Conservation (phyloP, 2,113 vertebrate species). For the Micronycteris hirsuta region DNA sequence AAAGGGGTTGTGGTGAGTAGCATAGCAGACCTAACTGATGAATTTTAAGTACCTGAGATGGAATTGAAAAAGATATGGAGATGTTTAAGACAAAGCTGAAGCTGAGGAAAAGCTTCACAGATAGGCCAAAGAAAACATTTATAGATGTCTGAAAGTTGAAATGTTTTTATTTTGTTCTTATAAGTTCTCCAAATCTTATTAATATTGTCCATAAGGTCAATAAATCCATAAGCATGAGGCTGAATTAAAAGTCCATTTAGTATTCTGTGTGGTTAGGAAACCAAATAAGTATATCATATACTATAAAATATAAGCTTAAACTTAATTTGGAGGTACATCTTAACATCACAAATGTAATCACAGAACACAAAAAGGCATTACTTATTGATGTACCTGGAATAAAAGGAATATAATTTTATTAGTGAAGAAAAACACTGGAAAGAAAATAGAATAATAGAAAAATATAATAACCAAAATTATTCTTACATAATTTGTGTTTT, state of each 20-base stretch:
- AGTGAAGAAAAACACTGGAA: slow-evolving; percentile 3
- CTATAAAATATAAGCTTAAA: slow-evolving; percentile 24
- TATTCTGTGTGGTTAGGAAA: slow-evolving; percentile 4
- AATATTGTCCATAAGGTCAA: neutral
- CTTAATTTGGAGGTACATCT: neutral
- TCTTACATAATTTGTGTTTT: neutral
- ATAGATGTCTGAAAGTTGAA: neutral
- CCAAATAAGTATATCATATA: neutral
- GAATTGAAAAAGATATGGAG: neutral
- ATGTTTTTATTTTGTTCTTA: slow-evolving; percentile 15
- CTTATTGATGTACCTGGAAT: slow-evolving; percentile 1
- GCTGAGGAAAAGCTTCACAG: neutral
- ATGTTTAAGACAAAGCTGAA: neutral
- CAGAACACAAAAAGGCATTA: neutral
- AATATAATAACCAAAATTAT: slow-evolving; percentile 11
- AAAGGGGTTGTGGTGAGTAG: neutral
- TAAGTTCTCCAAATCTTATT: neutral
- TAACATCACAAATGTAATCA: slow-evolving; percentile 27
- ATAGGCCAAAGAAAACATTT: neutral
- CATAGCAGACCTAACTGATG: neutral
- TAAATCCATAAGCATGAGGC: neutral
- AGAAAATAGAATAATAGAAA: slow-evolving; percentile 23
- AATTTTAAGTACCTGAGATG: neutral
- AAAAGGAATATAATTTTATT: slow-evolving; percentile 39
- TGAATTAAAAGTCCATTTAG: slow-evolving; percentile 13